These are phyloP conservation scores for Murina feae DNA, from an alignment of 2,113 vertebrate species.

Conservation along the genomic window DNA sequence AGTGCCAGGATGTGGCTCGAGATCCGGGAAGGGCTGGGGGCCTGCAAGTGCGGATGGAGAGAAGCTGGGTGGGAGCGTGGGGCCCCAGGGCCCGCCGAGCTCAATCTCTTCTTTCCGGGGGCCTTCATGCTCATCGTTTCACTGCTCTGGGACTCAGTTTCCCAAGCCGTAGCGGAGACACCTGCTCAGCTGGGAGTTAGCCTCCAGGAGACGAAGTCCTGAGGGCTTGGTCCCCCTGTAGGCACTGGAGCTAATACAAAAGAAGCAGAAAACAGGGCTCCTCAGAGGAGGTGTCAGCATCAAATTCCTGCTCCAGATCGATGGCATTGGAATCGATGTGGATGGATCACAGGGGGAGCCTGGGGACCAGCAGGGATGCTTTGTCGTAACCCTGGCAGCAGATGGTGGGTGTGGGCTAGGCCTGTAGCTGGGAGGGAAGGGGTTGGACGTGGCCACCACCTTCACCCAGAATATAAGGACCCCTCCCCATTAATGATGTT, in stretches of 20 bases:
- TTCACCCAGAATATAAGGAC: not conserved
- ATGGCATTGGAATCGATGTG: not conserved
- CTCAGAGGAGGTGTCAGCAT: no score
- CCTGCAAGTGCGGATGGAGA: fast-evolving
- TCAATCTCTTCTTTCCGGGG: not conserved
- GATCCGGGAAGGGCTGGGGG: not conserved
- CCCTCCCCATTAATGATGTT: fast-evolving
- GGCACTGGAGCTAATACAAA: not conserved
- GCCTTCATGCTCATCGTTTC: not conserved
- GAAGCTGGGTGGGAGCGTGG: not conserved
- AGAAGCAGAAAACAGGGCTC: not conserved
- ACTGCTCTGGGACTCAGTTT: not conserved
- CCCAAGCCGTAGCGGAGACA: not conserved
- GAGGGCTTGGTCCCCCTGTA: not conserved
- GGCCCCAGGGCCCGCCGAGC: not conserved
- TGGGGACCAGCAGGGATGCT: not conserved
- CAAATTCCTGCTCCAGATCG: not conserved
- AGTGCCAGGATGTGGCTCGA: not conserved
- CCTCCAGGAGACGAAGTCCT: not conserved
- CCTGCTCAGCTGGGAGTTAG: no score
- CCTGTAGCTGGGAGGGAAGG: not conserved
- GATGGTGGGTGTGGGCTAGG: fast-evolving
- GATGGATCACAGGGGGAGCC: not conserved
- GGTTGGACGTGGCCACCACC: fast-evolving
- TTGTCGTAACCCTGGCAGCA: not conserved